A percentile compares a stretch with the other conserved stretches of the same genome.
These are phyloP conservation scores for Macrobrachium rosenbergii DNA, from an alignment of 1,140 invertebrate species.

Conservation along the genomic window DNA sequence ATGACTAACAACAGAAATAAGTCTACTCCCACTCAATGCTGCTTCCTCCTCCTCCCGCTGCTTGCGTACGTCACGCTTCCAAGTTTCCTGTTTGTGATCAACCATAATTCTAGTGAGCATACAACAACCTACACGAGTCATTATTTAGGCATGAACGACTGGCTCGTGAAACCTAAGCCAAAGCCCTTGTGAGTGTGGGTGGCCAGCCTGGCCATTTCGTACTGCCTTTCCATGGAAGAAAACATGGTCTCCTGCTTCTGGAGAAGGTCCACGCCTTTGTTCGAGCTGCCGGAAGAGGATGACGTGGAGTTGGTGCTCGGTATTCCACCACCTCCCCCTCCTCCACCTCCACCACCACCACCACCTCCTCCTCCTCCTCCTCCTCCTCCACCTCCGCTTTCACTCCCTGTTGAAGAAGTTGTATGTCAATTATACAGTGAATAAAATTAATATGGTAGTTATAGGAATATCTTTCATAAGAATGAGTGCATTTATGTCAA, in stretches of 20 bases:
- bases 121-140: too few relatives aligned
- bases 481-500: too few relatives aligned
- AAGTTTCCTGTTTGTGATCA: neutral
- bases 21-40: too few relatives aligned
- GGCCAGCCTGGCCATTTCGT: constrained; percentile 73
- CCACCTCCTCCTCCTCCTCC: neutral
- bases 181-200: constrained; percentile 75
- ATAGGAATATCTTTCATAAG: too few relatives aligned
- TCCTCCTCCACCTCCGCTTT: neutral
- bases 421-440: neutral
- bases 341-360: neutral
- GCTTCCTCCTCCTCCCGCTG: neutral
- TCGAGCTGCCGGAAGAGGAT: neutral
- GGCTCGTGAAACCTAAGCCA: constrained; percentile 73
- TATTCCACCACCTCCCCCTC: neutral
- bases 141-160: constrained; percentile 66
- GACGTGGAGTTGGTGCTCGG: neutral
- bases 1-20: too few relatives aligned
- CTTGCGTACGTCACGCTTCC: neutral
- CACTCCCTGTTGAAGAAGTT: neutral
- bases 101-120: neutral
- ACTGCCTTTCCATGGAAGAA: constrained; percentile 73
- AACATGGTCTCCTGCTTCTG: constrained; percentile 73
- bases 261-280: constrained; percentile 52
- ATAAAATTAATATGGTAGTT: too few relatives aligned